phyloP scores from a whole-genome alignment of 92 coral and sea anemone genomes.

The Paramuricea clavata region DNA sequence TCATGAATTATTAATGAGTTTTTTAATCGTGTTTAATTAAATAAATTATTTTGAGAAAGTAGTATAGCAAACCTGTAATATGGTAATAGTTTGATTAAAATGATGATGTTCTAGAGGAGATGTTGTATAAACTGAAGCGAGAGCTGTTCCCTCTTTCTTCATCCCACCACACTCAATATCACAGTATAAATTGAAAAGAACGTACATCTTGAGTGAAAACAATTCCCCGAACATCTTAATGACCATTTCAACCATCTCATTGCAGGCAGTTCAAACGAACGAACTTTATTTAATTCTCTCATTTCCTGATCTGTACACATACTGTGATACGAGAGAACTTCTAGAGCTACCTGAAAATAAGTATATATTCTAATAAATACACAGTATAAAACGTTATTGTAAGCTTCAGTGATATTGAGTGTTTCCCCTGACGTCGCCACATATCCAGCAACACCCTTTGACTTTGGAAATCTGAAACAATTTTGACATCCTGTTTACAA shows the following conservation, averaged over 20 bases:
- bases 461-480: slow-evolving; percentile 84
- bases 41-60: no score
- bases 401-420: slow-evolving; percentile 93
- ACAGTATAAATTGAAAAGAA: background rate
- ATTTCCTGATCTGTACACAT: slow-evolving; percentile 89
- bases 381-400: no score
- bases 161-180: no score
- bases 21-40: no score
- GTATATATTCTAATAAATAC: no score
- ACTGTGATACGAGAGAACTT: slow-evolving; percentile 96
- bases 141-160: slow-evolving; percentile 98
- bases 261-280: slow-evolving; percentile 16
- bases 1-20: no score
- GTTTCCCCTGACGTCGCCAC: slow-evolving; percentile 98
- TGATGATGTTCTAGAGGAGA: slow-evolving; percentile 99
- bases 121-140: slow-evolving; percentile 97
- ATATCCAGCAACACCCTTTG: slow-evolving; percentile 97
- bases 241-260: slow-evolving; percentile 86
- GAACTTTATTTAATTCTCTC: slow-evolving; percentile 60
- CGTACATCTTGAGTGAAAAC: slow-evolving; percentile 87
- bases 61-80: slow-evolving; percentile 94
- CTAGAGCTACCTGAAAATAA: slow-evolving; percentile 85
- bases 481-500: background rate
- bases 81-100: slow-evolving; percentile 96
- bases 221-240: slow-evolving; percentile 92